Evolutionary conservation across 2,888 invertebrate genomes (phyloP).

Genomic region (Hylaea fasciaria): DNA sequence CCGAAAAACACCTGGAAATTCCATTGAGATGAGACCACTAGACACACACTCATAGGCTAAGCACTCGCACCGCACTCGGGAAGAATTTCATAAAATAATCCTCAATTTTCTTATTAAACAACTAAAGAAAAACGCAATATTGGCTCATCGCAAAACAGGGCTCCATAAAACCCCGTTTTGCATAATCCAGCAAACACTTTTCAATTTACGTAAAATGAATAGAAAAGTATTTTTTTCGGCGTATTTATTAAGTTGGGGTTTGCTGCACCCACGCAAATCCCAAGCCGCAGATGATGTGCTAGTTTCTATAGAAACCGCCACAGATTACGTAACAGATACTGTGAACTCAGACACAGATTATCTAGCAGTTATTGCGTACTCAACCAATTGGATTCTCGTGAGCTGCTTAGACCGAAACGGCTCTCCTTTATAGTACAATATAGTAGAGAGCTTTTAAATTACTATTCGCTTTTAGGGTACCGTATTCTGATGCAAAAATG

Average conservation of each 20-base stretch:
- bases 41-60: no score
- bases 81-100: conserved; percentile 2
- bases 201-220: conserved; percentile 42
- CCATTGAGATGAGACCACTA: no score
- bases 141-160: conserved; percentile 28
- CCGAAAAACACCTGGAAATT: no score
- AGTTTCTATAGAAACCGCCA: not conserved
- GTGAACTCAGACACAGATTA: conserved; percentile 15
- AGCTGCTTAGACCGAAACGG: conserved; percentile 35
- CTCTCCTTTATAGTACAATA: conserved; percentile 24
- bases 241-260: conserved; percentile 31
- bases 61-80: not conserved
- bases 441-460: conserved; percentile 46
- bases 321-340: no score
- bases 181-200: conserved; percentile 38
- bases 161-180: conserved; percentile 36
- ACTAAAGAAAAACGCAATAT: conserved; percentile 24
- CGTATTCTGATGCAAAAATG: conserved; percentile 38
- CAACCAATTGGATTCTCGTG: conserved; percentile 37
- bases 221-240: conserved; percentile 10
- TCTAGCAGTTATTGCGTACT: conserved; percentile 26
- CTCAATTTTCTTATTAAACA: conserved; percentile 24
- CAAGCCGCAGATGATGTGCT: not conserved
- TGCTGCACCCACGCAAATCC: conserved; percentile 25
- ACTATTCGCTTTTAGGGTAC: conserved; percentile 38